Evolutionary conservation across 2,113 vertebrate species (phyloP).

Genomic region (Bubalus kerabau): DNA sequence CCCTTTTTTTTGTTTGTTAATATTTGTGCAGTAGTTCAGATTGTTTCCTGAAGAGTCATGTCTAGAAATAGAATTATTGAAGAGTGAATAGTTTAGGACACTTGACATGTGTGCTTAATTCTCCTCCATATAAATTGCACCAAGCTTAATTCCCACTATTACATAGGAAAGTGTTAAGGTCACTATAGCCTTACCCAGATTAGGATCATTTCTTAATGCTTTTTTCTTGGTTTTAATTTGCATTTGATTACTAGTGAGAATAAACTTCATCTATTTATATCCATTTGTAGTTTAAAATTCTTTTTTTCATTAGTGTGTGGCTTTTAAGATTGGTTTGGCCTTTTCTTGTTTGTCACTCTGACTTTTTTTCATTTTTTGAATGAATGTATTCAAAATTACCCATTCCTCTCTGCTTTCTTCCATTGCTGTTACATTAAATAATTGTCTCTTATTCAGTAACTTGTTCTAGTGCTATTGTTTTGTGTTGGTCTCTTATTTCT

Average conservation of each 20-base stretch:
- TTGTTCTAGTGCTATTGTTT: not conserved
- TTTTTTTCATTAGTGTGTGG: not conserved
- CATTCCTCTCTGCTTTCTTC: constrained; percentile 18
- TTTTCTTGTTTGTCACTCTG: not conserved
- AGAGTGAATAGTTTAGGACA: not conserved
- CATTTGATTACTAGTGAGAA: not conserved
- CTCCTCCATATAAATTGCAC: not conserved
- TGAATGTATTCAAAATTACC: not conserved
- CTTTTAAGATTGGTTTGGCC: not conserved
- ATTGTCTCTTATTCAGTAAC: not conserved
- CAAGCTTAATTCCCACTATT: not conserved
- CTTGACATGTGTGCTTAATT: not conserved
- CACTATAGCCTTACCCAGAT: not conserved
- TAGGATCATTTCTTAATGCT: not conserved
- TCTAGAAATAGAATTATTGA: constrained; percentile 9
- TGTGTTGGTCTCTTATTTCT: not conserved
- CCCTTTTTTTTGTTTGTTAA: not conserved
- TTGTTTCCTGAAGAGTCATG: constrained; percentile 18
- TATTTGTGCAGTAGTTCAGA: not conserved
- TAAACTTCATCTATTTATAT: not conserved
- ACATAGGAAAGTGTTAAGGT: not conserved
- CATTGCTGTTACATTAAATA: not conserved
- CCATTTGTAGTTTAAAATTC: not conserved
- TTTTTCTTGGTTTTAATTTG: constrained; percentile 34
- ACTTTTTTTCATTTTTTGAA: not conserved